phyloP scores from a whole-genome alignment of 2,888 invertebrate genomes.

The Rutpela maculata region DNA sequence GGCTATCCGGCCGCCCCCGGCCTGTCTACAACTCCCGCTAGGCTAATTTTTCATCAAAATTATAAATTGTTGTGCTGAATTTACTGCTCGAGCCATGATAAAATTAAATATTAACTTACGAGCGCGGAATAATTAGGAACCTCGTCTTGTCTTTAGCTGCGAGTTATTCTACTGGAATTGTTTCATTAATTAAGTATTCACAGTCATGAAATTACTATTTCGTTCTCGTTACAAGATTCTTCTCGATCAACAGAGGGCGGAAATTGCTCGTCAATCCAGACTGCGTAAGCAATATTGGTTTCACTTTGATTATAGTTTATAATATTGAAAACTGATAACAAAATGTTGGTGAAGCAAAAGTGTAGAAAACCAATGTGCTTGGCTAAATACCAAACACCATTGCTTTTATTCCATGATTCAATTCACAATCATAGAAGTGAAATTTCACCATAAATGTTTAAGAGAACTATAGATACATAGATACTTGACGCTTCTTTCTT shows the following conservation, averaged over 20 bases:
- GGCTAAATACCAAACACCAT: too few species aligned
- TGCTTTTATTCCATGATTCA: too few species aligned
- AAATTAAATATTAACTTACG: slow-evolving; percentile 71
- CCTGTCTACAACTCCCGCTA: slow-evolving; percentile 56
- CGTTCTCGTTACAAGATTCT: slow-evolving; percentile 26
- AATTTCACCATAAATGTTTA: too few species aligned
- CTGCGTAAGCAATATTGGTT: not conserved
- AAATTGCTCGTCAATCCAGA: slow-evolving; percentile 10
- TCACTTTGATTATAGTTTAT: not conserved
- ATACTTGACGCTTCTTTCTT: too few species aligned
- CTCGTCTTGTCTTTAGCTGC: slow-evolving; percentile 62
- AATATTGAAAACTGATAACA: too few species aligned
- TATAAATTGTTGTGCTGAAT: slow-evolving; percentile 69
- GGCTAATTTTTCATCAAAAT: slow-evolving; percentile 69
- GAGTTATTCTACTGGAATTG: slow-evolving; percentile 68
- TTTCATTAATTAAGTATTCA: slow-evolving; percentile 69
- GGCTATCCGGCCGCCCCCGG: slow-evolving; percentile 20
- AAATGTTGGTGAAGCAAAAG: too few species aligned
- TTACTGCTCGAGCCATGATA: slow-evolving; percentile 66
- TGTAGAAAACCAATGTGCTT: too few species aligned
- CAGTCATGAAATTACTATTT: slow-evolving; percentile 57
- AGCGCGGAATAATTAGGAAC: slow-evolving; percentile 68
- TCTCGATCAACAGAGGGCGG: slow-evolving; percentile 8
- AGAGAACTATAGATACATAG: too few species aligned
- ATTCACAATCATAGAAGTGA: too few species aligned